Base-by-base conservation (phyloP, 2,113 vertebrate species). In the Nibea albiflora region DNA sequence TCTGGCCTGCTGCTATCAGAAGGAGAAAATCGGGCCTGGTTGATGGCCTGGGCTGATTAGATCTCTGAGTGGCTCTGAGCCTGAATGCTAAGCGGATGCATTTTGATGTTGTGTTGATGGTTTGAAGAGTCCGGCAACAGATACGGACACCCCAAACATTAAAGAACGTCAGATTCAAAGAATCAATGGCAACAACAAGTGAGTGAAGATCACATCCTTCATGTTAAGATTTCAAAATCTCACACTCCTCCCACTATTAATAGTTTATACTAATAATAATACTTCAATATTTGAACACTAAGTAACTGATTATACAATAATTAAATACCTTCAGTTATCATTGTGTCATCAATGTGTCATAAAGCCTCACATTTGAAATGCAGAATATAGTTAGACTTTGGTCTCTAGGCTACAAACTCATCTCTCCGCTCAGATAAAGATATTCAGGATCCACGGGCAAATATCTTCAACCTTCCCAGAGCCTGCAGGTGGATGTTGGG, bases 41-140 rank as follows among this genome's bases (percentile, higher is more conserved):
- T 75, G 85, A 89, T 77, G 56, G 88, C 75, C 70, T 22, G 26
- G 44, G 46, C 61, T 68, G 89, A 93, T 93, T 86, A 81, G 49
- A 80, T 84, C 85, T 84, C 24, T 2, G 71, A 78, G 74, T 10
- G 63, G 76, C 71, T 80, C 50, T 17, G 52, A 67, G 62, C 19
- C 63, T 87, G 88, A 85, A 89, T 77, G 64, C 73, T 77, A 80
- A 85, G 58, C 35, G 69, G 76, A 46, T 77, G 81, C 60, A 66
- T 66, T 63, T 39, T 65, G 78, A 85, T 76, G 74, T 53, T 0
- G 46, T 44, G 67, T 46, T 71, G 46, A 79, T 15, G 47, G 11
- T 76, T 47, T 67, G 24, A n/a, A 10, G 52, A 52, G 24, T 20
- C 1, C 0, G 17, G 31, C 50, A 42, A 28, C 46, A 68, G 28